Base-by-base conservation (phyloP, 2,888 invertebrate genomes). In the Melanotus villosus region DNA sequence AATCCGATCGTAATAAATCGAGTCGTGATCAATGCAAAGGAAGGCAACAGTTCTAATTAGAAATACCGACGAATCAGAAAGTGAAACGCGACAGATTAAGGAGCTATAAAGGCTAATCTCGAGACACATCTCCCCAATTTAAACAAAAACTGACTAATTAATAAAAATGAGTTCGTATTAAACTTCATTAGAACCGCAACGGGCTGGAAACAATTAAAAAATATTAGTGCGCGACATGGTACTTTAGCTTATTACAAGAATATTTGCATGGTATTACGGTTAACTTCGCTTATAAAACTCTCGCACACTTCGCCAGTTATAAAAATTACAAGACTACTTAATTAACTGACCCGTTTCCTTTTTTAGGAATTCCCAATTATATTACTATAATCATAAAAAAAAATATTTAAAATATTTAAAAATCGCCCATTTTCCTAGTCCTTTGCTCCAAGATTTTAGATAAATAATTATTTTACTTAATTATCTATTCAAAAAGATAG, bases 131-230 rank as follows among this genome's bases (percentile, higher is more conserved):
- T 68, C 57, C 52, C 56, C 56, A 67, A 67, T 70, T 70, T 64
- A 64, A 71, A 68, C 59, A 60, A 65, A 64, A 65, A 62, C 47
- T 38, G 50, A 45, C 62, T 68, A 71, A 71, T 71, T 68, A 71
- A 71, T 71, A 71, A 70, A 70, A 70, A 63, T 67, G 62, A 68
- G 60, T 65, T 32, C 34, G 34, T 63, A 66, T 58, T 52, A 64
- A 68, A 68, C 56, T 58, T 65, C 71, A 68, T 65, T 71, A 71
- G 63, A 68, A 71, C 65, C 62, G 68, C 65, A 56, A 68, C 68
- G 65, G 54, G 32, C 70, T 63, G 67, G 66, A 71, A 71, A 67
- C 65, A 66, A 65, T 69, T 69, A 69, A 60, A 65, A 65, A 58
- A 58, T 58, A 58, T 58, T 58, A 58, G 43, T 58, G 56, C 56